Evolutionary conservation across 2,797 vertebrate genomes (phyloP).

Genomic region (Clarias fuscus): DNA sequence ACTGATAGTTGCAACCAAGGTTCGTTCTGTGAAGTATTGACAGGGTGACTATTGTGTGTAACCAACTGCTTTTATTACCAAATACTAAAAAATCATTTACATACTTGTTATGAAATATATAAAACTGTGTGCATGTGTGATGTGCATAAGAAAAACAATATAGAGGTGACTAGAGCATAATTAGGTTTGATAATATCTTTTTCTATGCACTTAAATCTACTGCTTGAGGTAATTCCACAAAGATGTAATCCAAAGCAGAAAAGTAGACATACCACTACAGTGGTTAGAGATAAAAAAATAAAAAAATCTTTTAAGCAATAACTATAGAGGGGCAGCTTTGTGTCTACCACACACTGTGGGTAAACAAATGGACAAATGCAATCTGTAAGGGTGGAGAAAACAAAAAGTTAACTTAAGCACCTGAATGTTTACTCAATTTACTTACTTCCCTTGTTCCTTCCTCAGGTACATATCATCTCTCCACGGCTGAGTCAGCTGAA

Average conservation of each 20-base stretch:
- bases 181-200: slow-evolving; percentile 54
- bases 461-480: slow-evolving; percentile 89
- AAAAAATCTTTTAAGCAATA: slow-evolving; percentile 56
- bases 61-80: not conserved
- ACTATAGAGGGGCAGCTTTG: slow-evolving; percentile 47
- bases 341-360: slow-evolving; percentile 43
- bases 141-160: slow-evolving; percentile 18
- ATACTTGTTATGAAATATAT: not conserved
- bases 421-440: slow-evolving; percentile 42
- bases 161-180: slow-evolving; percentile 35
- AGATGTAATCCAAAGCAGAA: slow-evolving; percentile 40
- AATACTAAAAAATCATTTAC: not conserved
- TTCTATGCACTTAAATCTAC: slow-evolving; percentile 50
- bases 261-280: slow-evolving; percentile 19
- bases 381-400: slow-evolving; percentile 19
- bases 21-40: too few species aligned
- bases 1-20: not conserved
- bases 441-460: slow-evolving; percentile 35
- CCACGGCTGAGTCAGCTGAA: slow-evolving; percentile 81
- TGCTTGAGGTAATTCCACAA: slow-evolving; percentile 48
- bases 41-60: not conserved
- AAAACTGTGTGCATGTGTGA: not conserved
- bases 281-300: slow-evolving; percentile 51
- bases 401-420: slow-evolving; percentile 48
- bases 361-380: slow-evolving; percentile 56